A percentile compares a stretch with the other conserved stretches of the same genome.
These are phyloP conservation scores for Psephotus haematonotus DNA, from an alignment of 2,113 vertebrate species.

Conservation along the genomic window DNA sequence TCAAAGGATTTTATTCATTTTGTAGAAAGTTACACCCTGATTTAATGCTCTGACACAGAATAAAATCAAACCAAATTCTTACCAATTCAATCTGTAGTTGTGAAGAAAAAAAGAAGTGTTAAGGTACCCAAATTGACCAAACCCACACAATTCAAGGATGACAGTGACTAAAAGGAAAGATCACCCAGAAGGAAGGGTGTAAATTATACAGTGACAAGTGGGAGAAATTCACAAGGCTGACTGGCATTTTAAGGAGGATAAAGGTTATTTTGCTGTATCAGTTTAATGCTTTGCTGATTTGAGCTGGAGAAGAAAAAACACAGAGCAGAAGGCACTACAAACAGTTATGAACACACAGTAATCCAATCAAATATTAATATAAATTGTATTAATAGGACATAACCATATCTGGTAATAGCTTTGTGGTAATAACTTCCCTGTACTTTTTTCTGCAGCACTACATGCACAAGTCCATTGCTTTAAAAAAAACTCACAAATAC, in stretches of 20 bases:
- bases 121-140: not conserved
- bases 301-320: not conserved
- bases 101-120: not conserved
- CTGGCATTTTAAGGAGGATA: not conserved
- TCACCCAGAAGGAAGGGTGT: not conserved
- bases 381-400: constrained; percentile 36
- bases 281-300: not conserved
- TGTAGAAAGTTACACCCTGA: not conserved
- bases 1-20: not conserved
- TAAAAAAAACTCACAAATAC: not conserved
- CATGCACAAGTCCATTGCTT: not conserved
- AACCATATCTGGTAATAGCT: constrained; percentile 28
- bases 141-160: not conserved
- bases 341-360: not conserved
- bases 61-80: not conserved
- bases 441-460: not conserved
- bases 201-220: not conserved
- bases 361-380: not conserved
- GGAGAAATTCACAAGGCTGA: constrained; percentile 15
- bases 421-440: not conserved
- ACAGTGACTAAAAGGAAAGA: not conserved
- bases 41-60: not conserved
- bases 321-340: not conserved
- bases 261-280: not conserved
- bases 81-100: not conserved